Evolutionary conservation across 2,888 invertebrate genomes (phyloP).

Genomic region (Ischnura elegans): DNA sequence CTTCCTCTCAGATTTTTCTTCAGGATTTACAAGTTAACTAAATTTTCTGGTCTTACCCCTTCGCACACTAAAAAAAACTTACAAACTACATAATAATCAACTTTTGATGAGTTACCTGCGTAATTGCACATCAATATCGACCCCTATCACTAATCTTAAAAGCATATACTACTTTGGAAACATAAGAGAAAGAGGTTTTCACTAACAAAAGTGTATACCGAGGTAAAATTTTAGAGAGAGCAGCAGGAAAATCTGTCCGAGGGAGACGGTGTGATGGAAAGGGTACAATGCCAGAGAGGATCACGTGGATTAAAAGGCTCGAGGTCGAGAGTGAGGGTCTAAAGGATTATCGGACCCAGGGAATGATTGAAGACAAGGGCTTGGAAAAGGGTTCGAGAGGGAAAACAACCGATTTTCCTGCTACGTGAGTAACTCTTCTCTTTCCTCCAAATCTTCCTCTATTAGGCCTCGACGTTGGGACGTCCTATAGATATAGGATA

Average conservation of each 20-base stretch:
- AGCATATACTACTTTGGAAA: no score
- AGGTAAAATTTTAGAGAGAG: neutral
- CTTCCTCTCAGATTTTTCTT: no score
- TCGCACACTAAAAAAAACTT: no score
- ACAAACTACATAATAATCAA: no score
- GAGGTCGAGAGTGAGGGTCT: neutral
- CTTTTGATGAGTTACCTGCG: no score
- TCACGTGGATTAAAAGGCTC: neutral
- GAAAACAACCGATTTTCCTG: neutral
- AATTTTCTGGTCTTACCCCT: no score
- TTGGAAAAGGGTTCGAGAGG: neutral
- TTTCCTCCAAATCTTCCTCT: neutral
- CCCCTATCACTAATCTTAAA: no score
- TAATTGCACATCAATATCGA: no score
- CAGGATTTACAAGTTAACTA: no score
- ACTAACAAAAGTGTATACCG: neutral
- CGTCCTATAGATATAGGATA: neutral
- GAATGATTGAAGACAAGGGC: slow-evolving; percentile 4
- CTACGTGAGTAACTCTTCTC: neutral
- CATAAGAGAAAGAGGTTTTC: neutral
- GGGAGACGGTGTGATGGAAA: neutral
- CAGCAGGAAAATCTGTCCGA: neutral
- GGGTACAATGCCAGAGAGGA: neutral
- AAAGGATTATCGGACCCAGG: neutral
- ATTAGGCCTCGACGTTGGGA: neutral